Conservation (phyloP, 2,888 invertebrate species). For the Heliconius charithonia region DNA sequence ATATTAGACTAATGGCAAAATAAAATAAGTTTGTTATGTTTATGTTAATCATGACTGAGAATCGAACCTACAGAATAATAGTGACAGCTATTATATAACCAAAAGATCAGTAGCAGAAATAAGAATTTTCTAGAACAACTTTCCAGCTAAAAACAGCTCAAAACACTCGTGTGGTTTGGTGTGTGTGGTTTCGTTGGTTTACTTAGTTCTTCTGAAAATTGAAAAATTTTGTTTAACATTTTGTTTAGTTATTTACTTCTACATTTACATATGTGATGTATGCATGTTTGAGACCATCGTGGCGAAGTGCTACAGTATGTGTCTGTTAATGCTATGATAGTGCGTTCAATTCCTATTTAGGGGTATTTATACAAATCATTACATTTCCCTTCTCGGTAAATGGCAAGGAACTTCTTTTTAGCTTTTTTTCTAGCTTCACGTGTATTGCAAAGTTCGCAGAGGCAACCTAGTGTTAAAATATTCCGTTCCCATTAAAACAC, state of each 20-base stretch:
- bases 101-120: neutral
- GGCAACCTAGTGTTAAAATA: too few relatives aligned
- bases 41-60: neutral
- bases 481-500: neutral
- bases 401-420: too few relatives aligned
- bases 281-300: neutral
- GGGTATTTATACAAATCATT: neutral
- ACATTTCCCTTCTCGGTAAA: neutral
- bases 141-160: constrained; percentile 1
- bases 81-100: neutral
- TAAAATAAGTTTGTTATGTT: too few relatives aligned
- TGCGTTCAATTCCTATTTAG: neutral
- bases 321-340: neutral
- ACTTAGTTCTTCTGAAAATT: constrained; percentile 17
- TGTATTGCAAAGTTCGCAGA: too few relatives aligned
- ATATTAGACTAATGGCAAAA: too few relatives aligned
- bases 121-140: neutral
- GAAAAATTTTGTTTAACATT: constrained; percentile 1
- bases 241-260: neutral
- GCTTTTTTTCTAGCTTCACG: too few relatives aligned
- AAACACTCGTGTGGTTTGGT: constrained; percentile 13
- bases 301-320: too few relatives aligned
- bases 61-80: neutral
- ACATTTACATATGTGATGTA: neutral
- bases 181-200: constrained; percentile 6